Percentiles rank a stretch among this genome's conserved stretches.
Evolutionary conservation across 2,888 invertebrate genomes (phyloP).

Genomic region (Cephus rjabovi): DNA sequence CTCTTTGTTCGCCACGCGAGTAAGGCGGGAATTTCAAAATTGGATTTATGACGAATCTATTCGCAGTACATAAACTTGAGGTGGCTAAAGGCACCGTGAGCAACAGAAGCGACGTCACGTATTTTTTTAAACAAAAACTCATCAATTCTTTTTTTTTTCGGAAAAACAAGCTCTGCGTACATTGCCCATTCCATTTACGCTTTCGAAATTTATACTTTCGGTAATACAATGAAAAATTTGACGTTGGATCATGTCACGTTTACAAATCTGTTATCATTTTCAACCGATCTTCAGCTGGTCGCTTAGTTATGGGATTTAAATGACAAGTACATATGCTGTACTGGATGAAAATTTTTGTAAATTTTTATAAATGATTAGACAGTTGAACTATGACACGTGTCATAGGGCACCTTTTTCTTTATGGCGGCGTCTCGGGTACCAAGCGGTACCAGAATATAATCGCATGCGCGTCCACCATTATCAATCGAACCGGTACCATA

Average conservation of each 20-base stretch:
- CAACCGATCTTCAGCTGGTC: too few relatives aligned
- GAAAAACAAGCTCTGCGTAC: too few relatives aligned
- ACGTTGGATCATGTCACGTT: constrained; percentile 36
- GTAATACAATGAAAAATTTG: constrained; percentile 27
- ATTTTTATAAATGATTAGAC: neutral
- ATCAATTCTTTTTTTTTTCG: neutral
- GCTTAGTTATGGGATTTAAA: too few relatives aligned
- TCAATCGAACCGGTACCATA: neutral
- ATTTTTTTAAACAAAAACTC: neutral
- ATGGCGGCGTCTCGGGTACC: neutral
- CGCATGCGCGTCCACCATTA: neutral
- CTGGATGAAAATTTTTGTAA: too few relatives aligned
- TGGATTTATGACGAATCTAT: neutral
- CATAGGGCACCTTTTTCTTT: neutral
- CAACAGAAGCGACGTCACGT: neutral
- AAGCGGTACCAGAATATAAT: neutral
- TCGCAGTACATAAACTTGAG: neutral
- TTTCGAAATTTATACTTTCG: constrained; percentile 1
- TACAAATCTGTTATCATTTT: too few relatives aligned
- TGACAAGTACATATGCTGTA: too few relatives aligned
- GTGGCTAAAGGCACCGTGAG: neutral
- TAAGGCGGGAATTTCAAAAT: neutral
- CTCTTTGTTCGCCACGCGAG: neutral
- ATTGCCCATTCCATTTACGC: neutral
- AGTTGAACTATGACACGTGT: neutral